A percentile compares a stretch with the other conserved stretches of the same genome.
phyloP scores from a whole-genome alignment of 2,797 vertebrate species.

The Chelon auratus region DNA sequence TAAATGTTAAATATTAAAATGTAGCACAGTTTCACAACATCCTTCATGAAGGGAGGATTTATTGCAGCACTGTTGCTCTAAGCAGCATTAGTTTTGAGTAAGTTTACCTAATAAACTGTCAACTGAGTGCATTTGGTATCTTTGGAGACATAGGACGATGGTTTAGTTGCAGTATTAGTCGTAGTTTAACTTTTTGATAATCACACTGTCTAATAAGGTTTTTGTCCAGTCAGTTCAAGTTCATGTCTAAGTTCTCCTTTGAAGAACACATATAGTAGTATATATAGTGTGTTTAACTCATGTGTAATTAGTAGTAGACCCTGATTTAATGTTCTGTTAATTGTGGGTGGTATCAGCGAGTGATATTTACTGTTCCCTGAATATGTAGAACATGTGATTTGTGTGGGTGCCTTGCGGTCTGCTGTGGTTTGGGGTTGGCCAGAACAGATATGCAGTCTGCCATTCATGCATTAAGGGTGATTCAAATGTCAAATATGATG shows the following conservation, averaged over 20 bases:
- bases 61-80: too few relatives aligned
- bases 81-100: too few relatives aligned
- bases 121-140: too few relatives aligned
- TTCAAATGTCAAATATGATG: constrained; percentile 77
- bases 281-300: constrained; percentile 1
- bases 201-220: too few relatives aligned
- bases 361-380: constrained; percentile 42
- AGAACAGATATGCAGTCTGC: constrained; percentile 56
- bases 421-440: constrained; percentile 57
- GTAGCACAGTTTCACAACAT: too few relatives aligned
- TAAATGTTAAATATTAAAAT: too few relatives aligned
- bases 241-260: neutral
- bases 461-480: constrained; percentile 73
- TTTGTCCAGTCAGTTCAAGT: too few relatives aligned
- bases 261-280: neutral
- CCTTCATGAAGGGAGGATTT: too few relatives aligned
- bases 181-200: too few relatives aligned
- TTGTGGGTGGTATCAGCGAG: constrained; percentile 4
- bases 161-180: too few relatives aligned
- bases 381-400: constrained; percentile 43
- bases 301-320: constrained; percentile 4
- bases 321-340: neutral
- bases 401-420: constrained; percentile 57
- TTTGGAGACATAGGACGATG: too few relatives aligned
- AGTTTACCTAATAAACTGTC: too few relatives aligned